These are phyloP conservation scores for Aphrocallistes beatrix DNA, from an alignment of 37 sponge, comb jelly and placozoan genomes.

Conservation along the genomic window DNA sequence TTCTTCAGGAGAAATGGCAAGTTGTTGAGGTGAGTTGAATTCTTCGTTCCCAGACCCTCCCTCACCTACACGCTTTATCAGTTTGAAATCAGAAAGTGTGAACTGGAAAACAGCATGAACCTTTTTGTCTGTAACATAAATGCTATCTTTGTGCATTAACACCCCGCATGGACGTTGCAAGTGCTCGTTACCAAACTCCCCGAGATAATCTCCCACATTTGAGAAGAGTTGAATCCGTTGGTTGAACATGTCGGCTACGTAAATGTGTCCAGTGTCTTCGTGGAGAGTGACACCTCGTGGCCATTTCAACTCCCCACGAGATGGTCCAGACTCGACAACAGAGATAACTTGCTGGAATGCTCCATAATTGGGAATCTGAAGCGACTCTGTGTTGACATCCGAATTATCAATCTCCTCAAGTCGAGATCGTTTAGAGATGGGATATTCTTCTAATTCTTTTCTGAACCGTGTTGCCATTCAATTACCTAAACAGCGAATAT, in stretches of 20 bases:
- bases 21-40: background rate
- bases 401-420: too few species aligned
- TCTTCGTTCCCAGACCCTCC: slow-evolving; percentile 5
- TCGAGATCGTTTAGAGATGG: too few species aligned
- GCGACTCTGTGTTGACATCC: too few species aligned
- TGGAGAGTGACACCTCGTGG: slow-evolving; percentile 3
- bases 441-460: too few species aligned
- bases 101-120: background rate
- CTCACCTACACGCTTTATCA: slow-evolving; percentile 16
- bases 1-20: background rate
- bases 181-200: background rate
- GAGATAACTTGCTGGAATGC: slow-evolving; percentile 4
- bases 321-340: background rate
- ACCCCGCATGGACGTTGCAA: background rate
- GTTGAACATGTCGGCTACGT: background rate
- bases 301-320: background rate
- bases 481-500: too few species aligned
- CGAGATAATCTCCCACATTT: background rate
- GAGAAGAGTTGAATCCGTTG: background rate
- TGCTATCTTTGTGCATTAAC: background rate
- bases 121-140: background rate
- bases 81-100: background rate
- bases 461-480: too few species aligned
- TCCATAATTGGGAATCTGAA: background rate
- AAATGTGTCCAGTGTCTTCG: background rate